These are phyloP conservation scores for Euplagia quadripunctaria DNA, from an alignment of 2,888 invertebrate species.

Conservation along the genomic window DNA sequence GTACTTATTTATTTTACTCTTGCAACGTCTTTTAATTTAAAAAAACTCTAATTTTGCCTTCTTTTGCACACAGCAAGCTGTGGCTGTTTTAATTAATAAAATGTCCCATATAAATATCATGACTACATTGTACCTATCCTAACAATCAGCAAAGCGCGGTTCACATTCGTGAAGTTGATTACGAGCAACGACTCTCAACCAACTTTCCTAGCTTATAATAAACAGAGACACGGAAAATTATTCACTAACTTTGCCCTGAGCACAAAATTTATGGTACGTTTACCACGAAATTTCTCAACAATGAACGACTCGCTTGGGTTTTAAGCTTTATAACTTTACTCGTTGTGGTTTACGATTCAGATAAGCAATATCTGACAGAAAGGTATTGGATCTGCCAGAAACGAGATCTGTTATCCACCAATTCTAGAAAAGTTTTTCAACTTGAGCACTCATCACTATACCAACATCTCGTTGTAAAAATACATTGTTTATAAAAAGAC, in stretches of 20 bases:
- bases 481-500: background rate
- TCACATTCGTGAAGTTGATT: slow-evolving; percentile 77
- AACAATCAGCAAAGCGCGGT: slow-evolving; percentile 68
- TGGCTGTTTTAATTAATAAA: background rate
- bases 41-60: slow-evolving; percentile 32
- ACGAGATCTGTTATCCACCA: slow-evolving; percentile 25
- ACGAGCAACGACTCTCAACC: slow-evolving; percentile 73
- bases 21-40: slow-evolving; percentile 45
- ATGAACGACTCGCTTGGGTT: slow-evolving; percentile 83
- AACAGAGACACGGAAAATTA: slow-evolving; percentile 86
- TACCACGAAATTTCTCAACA: slow-evolving; percentile 83
- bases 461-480: background rate
- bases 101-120: slow-evolving; percentile 6
- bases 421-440: slow-evolving; percentile 12
- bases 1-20: slow-evolving; percentile 60
- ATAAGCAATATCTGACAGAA: slow-evolving; percentile 62
- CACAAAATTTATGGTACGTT: slow-evolving; percentile 84
- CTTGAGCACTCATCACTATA: background rate
- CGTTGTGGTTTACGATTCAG: slow-evolving; percentile 66
- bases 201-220: slow-evolving; percentile 83
- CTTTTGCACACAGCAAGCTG: background rate
- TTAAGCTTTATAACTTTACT: slow-evolving; percentile 76
- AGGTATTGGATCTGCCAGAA: slow-evolving; percentile 43
- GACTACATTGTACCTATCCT: slow-evolving; percentile 25
- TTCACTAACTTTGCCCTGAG: slow-evolving; percentile 83